phyloP scores from a whole-genome alignment of 2,113 vertebrate species.

The Oplegnathus fasciatus region DNA sequence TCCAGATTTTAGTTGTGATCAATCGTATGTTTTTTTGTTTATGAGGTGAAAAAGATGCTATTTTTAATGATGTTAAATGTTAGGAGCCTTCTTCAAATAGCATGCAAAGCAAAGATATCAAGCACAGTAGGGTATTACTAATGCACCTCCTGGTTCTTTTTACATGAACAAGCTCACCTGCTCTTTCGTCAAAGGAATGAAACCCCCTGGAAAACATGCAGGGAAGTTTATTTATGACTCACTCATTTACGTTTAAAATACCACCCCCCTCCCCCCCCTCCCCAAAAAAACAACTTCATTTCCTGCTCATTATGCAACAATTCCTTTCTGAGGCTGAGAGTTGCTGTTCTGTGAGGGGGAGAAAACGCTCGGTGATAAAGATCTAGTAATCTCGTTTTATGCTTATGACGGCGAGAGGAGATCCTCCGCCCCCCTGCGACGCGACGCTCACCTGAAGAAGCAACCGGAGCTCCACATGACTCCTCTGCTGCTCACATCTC shows the following conservation, averaged over 20 bases:
- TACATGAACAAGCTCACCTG: slow-evolving; percentile 53
- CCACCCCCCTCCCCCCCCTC: background rate
- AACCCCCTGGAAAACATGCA: background rate
- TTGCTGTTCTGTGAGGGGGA: slow-evolving; percentile 28
- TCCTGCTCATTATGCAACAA: slow-evolving; percentile 62
- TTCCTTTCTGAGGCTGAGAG: slow-evolving; percentile 23
- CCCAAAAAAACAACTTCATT: slow-evolving; percentile 19
- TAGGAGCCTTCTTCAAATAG: slow-evolving; percentile 3
- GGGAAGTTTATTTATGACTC: slow-evolving; percentile 42
- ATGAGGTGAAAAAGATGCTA: slow-evolving; percentile 4
- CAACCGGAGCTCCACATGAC: slow-evolving; percentile 62
- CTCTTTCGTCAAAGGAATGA: slow-evolving; percentile 25
- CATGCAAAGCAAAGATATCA: slow-evolving; percentile 53
- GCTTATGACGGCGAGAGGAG: slow-evolving; percentile 66
- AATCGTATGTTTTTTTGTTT: background rate
- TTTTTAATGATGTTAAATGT: slow-evolving; percentile 11
- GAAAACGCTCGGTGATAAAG: slow-evolving; percentile 56
- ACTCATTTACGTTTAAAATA: slow-evolving; percentile 52
- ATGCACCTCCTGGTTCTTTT: slow-evolving; percentile 42
- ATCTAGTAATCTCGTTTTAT: slow-evolving; percentile 77
- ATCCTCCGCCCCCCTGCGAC: slow-evolving; percentile 55
- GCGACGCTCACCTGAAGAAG: slow-evolving; percentile 78
- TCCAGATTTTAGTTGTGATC: background rate
- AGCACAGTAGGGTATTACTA: background rate
- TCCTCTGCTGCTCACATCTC: slow-evolving; percentile 59